A percentile compares a stretch with the other conserved stretches of the same genome.
phyloP scores from a whole-genome alignment of 2,797 vertebrate species.

The Parotocinclus haroldoi region DNA sequence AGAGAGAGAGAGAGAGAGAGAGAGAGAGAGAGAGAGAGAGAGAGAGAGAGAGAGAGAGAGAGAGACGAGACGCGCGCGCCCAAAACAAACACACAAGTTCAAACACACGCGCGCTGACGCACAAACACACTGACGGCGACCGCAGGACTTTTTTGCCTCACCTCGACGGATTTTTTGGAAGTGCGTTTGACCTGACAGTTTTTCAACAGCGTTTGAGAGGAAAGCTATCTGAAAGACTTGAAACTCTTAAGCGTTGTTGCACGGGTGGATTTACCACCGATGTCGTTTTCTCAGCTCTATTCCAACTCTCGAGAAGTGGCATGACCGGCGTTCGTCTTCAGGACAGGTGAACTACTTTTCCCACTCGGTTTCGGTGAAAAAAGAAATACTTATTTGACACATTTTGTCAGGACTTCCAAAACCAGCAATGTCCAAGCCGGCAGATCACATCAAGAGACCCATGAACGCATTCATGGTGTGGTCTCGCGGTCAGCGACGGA shows the following conservation, averaged over 20 bases:
- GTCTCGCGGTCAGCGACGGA: conserved; percentile 85
- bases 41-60: conserved; percentile 48
- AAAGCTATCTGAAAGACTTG: neutral
- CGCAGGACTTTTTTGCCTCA: conserved; percentile 68
- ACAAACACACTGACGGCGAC: conserved; percentile 38
- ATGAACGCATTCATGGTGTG: conserved; percentile 95
- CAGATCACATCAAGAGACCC: conserved; percentile 91
- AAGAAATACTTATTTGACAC: conserved; percentile 58
- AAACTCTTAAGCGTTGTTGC: conserved; percentile 14
- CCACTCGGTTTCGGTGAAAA: conserved; percentile 42
- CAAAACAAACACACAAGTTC: conserved; percentile 44
- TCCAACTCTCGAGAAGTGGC: conserved; percentile 58
- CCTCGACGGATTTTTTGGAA: conserved; percentile 67
- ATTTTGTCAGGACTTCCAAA: conserved; percentile 46
- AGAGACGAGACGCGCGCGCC: conserved; percentile 45
- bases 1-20: too few species aligned
- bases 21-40: too few species aligned
- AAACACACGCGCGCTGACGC: conserved; percentile 52
- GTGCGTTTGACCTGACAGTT: neutral
- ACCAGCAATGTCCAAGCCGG: conserved; percentile 90
- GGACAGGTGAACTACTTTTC: conserved; percentile 71
- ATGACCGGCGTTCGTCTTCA: conserved; percentile 66
- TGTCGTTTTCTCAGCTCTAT: conserved; percentile 44
- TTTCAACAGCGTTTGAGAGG: neutral
- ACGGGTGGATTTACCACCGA: conserved; percentile 60